These are phyloP conservation scores for Cosmopolites sordidus DNA, from an alignment of 2,888 invertebrate species.

Conservation along the genomic window DNA sequence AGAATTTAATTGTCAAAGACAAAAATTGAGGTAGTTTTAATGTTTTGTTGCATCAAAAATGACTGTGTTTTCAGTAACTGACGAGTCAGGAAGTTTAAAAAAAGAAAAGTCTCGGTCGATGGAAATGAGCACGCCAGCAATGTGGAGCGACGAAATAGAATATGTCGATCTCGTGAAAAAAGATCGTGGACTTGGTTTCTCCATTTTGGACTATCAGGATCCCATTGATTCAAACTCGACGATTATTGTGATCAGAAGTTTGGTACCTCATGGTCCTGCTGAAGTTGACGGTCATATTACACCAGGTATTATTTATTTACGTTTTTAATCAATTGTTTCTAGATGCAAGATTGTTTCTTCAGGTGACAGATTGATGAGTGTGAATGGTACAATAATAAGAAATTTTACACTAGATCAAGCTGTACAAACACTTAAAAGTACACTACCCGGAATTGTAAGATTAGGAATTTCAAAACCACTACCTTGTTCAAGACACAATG, in stretches of 20 bases:
- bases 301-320: constrained; percentile 10
- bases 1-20: too few relatives aligned
- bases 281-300: constrained; percentile 78
- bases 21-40: too few relatives aligned
- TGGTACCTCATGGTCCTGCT: constrained; percentile 98
- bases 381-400: constrained; percentile 85
- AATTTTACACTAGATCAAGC: constrained; percentile 93
- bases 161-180: constrained; percentile 89
- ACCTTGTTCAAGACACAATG: constrained; percentile 45
- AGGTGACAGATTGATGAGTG: constrained; percentile 82
- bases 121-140: constrained; percentile 82
- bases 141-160: constrained; percentile 95
- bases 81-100: constrained; percentile 57
- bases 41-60: background rate
- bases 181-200: constrained; percentile 95
- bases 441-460: constrained; percentile 81
- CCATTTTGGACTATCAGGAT: constrained; percentile 96
- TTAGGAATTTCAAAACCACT: constrained; percentile 89
- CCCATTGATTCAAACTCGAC: constrained; percentile 92
- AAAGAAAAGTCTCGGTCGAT: constrained; percentile 76
- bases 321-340: background rate
- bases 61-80: constrained; percentile 34
- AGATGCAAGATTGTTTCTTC: constrained; percentile 41
- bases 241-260: constrained; percentile 93
- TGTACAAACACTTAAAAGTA: constrained; percentile 92